Base-by-base conservation (phyloP, 2,888 invertebrate species). In the Ypsolopha scabrella region DNA sequence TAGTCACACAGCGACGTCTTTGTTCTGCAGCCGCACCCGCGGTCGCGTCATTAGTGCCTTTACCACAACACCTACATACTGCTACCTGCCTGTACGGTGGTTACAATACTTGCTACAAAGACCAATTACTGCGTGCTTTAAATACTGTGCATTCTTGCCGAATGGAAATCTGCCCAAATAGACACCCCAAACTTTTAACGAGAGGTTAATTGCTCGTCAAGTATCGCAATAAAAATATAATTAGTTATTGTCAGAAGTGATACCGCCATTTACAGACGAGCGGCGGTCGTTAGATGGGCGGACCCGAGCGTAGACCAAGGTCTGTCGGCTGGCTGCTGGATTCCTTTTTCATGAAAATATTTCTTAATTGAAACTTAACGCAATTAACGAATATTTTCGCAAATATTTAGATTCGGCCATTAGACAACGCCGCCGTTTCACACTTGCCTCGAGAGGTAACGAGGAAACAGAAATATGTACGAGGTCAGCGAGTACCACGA, bases 201-300 rank as follows among this genome's bases (percentile, higher is more conserved):
- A 24, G 24, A 24, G 11, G 13, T 41, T 41, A 41, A 13, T n/a
- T n/a, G 11, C n/a, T 41, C 41, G 41, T 41, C 8, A 41, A n/a
- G 10, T 41, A 13, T 11, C 41, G 41, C 41, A n/a, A 13, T 41
- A 41, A 41, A 39, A 41, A 41, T 7, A 11, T 41, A 41, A 41
- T 41, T n/a, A 11, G 41, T 41, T 41, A 41, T 41, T 41, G 41
- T 50, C 33, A 50, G 35, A 35, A 41, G 13, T 35, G 36, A 24
- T 55, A 45, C 36, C 56, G 57, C 55, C 55, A 55, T n/a, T n/a
- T n/a, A n/a, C n/a, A n/a, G n/a, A n/a, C 50, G 41, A 41, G 13
- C 41, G 34, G 48, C 41, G 47, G 39, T 53, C 36, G 24, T 37
- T 41, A 47, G 47, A 43, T 43, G 50, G 33, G 37, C 24, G 41